Evolutionary conservation across 2,113 vertebrate genomes (phyloP).

Genomic region (Macquaria ambigua): DNA sequence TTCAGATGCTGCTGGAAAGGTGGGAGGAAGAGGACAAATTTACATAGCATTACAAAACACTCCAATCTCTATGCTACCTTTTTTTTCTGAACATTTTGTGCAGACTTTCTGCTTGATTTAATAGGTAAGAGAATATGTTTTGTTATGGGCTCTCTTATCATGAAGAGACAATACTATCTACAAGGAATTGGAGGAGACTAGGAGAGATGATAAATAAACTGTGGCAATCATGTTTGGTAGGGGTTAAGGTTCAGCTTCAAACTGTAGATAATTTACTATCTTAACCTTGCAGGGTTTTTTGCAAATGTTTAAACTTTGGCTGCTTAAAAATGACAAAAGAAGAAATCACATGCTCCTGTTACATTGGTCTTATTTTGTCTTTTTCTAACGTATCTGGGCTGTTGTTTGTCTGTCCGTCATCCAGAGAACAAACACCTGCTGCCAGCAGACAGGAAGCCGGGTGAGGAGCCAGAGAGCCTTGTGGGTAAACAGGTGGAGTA

Average conservation of each 20-base stretch:
- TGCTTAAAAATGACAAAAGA: background rate
- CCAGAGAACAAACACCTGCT: slow-evolving; percentile 88
- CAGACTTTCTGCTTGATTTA: slow-evolving; percentile 24
- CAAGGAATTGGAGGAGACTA: background rate
- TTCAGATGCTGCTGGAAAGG: slow-evolving; percentile 27
- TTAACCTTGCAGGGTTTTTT: background rate
- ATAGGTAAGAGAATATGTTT: background rate
- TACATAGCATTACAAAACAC: slow-evolving; percentile 46
- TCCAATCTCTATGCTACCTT: slow-evolving; percentile 9
- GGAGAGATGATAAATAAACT: background rate
- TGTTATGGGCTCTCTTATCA: background rate
- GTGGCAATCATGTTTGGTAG: background rate
- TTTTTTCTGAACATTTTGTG: slow-evolving; percentile 26
- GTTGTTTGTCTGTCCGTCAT: slow-evolving; percentile 10
- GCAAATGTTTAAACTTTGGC: background rate
- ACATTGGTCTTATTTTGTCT: background rate
- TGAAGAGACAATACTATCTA: background rate
- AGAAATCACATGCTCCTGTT: background rate
- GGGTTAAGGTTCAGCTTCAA: slow-evolving; percentile 11
- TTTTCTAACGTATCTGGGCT: background rate
- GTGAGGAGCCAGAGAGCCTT: slow-evolving; percentile 89
- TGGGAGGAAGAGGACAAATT: slow-evolving; percentile 51
- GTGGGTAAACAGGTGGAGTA: slow-evolving; percentile 90
- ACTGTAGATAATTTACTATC: slow-evolving; percentile 9
- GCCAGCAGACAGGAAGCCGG: slow-evolving; percentile 87